Evolutionary conservation across 2,888 invertebrate genomes (phyloP).

Genomic region (Cataglyphis albicans): DNA sequence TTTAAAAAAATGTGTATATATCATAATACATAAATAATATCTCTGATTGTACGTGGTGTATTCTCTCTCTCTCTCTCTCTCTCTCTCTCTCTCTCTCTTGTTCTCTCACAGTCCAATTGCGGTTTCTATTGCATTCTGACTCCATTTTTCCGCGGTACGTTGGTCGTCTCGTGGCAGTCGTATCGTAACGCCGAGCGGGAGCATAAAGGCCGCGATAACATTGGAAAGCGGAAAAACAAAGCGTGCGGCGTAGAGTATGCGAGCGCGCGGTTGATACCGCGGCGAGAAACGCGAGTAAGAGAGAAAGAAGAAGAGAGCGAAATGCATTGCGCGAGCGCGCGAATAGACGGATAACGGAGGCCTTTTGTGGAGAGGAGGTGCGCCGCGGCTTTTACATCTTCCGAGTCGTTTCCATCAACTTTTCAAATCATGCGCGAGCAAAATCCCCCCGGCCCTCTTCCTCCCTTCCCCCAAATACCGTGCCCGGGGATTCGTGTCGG

Average conservation of each 20-base stretch:
- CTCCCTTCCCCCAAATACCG: neutral
- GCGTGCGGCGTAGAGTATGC: conserved; percentile 46
- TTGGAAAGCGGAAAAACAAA: conserved; percentile 68
- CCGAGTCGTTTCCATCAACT: conserved; percentile 66
- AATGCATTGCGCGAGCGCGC: conserved; percentile 66
- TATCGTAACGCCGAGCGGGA: conserved; percentile 51
- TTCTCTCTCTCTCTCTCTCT: neutral
- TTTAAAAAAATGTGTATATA: neutral
- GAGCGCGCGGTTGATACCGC: conserved; percentile 41
- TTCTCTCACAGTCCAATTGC: conserved; percentile 7
- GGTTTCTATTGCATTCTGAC: conserved; percentile 25
- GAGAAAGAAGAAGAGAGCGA: conserved; percentile 54
- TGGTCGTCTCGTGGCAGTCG: conserved; percentile 17
- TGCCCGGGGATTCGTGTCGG: conserved; percentile 51
- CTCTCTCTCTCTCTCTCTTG: neutral
- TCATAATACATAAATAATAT: neutral
- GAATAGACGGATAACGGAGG: conserved; percentile 73
- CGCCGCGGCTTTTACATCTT: conserved; percentile 72
- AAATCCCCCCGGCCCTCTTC: conserved; percentile 7
- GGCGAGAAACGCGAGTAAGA: conserved; percentile 41
- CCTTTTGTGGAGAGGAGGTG: conserved; percentile 71
- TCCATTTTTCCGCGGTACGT: conserved; percentile 31
- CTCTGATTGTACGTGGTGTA: neutral
- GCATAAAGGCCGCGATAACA: conserved; percentile 55
- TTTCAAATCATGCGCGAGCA: conserved; percentile 65